phyloP scores from a whole-genome alignment of 2,888 invertebrate species.

The Tetrapedia diversipes region DNA sequence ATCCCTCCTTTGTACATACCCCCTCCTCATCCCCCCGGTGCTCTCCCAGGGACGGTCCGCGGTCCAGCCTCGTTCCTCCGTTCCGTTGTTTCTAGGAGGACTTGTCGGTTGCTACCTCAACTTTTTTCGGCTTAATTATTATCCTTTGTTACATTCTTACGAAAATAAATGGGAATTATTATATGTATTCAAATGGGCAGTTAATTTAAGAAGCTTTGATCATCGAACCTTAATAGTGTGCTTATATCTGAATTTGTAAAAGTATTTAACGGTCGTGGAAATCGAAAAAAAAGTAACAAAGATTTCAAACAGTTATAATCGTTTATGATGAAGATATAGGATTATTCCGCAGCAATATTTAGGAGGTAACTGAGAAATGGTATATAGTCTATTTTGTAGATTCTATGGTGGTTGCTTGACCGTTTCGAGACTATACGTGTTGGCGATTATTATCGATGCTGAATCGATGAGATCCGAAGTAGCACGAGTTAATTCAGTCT shows the following conservation, averaged over 20 bases:
- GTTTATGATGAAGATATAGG: neutral
- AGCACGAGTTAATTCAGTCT: slow-evolving; percentile 5
- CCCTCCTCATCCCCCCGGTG: slow-evolving; percentile 38
- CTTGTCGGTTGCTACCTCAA: slow-evolving; percentile 63
- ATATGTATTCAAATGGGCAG: too few species aligned
- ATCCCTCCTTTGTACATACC: slow-evolving; percentile 62
- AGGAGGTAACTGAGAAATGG: neutral
- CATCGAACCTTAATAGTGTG: too few species aligned
- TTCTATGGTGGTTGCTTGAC: neutral
- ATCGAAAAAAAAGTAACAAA: neutral
- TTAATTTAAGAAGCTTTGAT: neutral
- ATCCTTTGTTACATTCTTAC: slow-evolving; percentile 13
- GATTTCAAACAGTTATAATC: too few species aligned
- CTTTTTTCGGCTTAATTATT: slow-evolving; percentile 47
- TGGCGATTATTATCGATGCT: neutral
- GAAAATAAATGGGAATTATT: neutral
- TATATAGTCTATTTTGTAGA: neutral
- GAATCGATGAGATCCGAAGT: slow-evolving; percentile 2
- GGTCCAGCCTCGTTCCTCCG: slow-evolving; percentile 62
- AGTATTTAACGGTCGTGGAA: neutral
- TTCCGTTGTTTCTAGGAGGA: slow-evolving; percentile 56
- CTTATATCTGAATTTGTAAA: neutral
- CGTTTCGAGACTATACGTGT: neutral
- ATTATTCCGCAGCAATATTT: neutral
- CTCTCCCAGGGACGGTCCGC: slow-evolving; percentile 49